Conservation (phyloP, 2,888 invertebrate genomes). For the Kuschelorhynchus macadamiae region DNA sequence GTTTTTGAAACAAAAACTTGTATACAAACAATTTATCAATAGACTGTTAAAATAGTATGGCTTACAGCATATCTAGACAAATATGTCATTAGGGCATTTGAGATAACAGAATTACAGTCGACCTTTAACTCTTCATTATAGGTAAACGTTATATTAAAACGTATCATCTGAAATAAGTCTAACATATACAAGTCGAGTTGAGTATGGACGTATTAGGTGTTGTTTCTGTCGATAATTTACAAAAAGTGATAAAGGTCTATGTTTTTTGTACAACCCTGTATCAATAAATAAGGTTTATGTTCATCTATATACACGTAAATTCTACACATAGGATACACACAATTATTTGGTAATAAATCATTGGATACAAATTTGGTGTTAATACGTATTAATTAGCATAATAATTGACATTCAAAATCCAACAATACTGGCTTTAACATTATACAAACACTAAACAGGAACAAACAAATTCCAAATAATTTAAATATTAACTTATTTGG, state of each 20-base stretch:
- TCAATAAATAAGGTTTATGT: constrained; percentile 28
- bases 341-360: constrained; percentile 40
- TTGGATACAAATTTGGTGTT: constrained; percentile 38
- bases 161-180: too few relatives aligned
- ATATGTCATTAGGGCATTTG: too few relatives aligned
- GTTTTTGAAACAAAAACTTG: too few relatives aligned
- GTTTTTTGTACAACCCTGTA: constrained; percentile 30
- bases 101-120: too few relatives aligned
- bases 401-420: constrained; percentile 37
- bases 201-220: too few relatives aligned
- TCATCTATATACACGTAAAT: constrained; percentile 25
- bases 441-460: constrained; percentile 39
- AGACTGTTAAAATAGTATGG: too few relatives aligned
- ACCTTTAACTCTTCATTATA: too few relatives aligned
- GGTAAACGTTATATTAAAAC: too few relatives aligned
- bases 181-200: too few relatives aligned
- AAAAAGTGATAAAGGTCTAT: neutral
- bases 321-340: constrained; percentile 28
- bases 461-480: constrained; percentile 51
- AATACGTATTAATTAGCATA: constrained; percentile 13
- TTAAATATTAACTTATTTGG: constrained; percentile 57
- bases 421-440: constrained; percentile 53
- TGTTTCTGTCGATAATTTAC: neutral
- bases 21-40: too few relatives aligned
- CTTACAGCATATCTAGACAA: too few relatives aligned